Evolutionary conservation across 2,113 vertebrate species (phyloP).

Genomic region (Sinocyclocheilus maitianheensis): DNA sequence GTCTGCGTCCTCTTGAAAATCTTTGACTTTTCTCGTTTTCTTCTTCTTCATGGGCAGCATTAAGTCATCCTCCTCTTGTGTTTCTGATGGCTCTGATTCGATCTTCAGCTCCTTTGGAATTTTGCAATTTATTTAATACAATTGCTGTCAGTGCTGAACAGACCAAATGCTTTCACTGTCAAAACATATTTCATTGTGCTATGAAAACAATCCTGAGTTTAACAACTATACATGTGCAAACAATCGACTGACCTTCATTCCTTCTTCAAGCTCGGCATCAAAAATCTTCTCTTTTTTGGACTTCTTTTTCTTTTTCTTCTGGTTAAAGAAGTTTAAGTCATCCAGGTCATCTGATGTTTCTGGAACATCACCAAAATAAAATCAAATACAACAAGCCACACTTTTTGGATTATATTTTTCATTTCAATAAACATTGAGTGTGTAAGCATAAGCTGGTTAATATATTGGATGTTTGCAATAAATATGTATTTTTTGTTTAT

Average conservation of each 20-base stretch:
- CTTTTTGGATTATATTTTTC: not conserved
- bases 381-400: not conserved
- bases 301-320: constrained; percentile 99
- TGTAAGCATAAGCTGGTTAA: not conserved
- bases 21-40: constrained; percentile 89
- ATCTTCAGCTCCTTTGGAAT: constrained; percentile 86
- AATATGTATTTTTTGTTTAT: not conserved
- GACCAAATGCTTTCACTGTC: not conserved
- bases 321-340: constrained; percentile 96
- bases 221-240: not conserved
- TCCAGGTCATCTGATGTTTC: constrained; percentile 93
- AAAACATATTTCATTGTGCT: not conserved
- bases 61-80: constrained; percentile 86
- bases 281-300: constrained; percentile 86
- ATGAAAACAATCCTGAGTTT: not conserved
- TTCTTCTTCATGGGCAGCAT: constrained; percentile 92
- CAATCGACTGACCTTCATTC: constrained; percentile 84
- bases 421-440: not conserved
- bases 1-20: constrained; percentile 73
- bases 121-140: constrained; percentile 9
- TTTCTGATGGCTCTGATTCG: constrained; percentile 84
- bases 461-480: not conserved
- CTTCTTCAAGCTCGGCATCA: constrained; percentile 92
- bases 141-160: not conserved
- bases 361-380: constrained; percentile 54